Conservation (phyloP, 2,797 vertebrate genomes). For the Syngnathus acus region DNA sequence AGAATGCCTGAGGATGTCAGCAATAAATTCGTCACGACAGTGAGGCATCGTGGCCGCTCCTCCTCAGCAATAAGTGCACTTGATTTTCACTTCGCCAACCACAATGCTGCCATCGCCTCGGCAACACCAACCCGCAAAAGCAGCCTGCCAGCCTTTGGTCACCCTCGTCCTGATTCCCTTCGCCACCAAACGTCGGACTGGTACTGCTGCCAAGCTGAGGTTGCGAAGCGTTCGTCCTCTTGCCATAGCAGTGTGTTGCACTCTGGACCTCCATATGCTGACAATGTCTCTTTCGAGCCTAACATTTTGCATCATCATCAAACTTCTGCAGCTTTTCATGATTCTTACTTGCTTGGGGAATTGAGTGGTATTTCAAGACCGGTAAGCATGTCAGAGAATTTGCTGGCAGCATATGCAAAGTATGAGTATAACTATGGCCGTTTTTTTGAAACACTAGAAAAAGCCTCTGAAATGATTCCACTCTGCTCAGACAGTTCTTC, state of each 20-base stretch:
- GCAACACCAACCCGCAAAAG: conserved; percentile 43
- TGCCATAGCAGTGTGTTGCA: conserved; percentile 70
- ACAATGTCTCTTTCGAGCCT: conserved; percentile 56
- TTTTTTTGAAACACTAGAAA: conserved; percentile 78
- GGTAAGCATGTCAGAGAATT: conserved; percentile 67
- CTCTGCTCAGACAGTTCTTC: conserved; percentile 23
- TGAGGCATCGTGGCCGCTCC: conserved; percentile 34
- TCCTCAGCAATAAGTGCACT: conserved; percentile 54
- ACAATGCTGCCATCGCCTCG: conserved; percentile 70
- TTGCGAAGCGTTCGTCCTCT: conserved; percentile 68
- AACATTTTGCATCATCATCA: conserved; percentile 66
- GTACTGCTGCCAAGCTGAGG: conserved; percentile 79
- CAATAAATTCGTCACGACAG: conserved; percentile 8
- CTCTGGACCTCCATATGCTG: conserved; percentile 14
- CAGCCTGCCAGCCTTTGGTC: conserved; percentile 35
- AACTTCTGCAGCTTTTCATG: conserved; percentile 50
- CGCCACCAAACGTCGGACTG: conserved; percentile 86
- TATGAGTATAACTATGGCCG: conserved; percentile 69
- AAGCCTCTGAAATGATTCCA: conserved; percentile 64
- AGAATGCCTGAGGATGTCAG: conserved; percentile 37
- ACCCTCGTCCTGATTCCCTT: conserved; percentile 57
- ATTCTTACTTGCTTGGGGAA: conserved; percentile 49
- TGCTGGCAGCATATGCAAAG: conserved; percentile 67
- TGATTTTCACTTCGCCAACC: conserved; percentile 73
- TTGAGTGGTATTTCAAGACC: conserved; percentile 27